Evolutionary conservation across 1,140 invertebrate genomes (phyloP), one percentile per base, ranked within the genome.

Genomic region (Carcinoscorpius rotundicauda): DNA sequence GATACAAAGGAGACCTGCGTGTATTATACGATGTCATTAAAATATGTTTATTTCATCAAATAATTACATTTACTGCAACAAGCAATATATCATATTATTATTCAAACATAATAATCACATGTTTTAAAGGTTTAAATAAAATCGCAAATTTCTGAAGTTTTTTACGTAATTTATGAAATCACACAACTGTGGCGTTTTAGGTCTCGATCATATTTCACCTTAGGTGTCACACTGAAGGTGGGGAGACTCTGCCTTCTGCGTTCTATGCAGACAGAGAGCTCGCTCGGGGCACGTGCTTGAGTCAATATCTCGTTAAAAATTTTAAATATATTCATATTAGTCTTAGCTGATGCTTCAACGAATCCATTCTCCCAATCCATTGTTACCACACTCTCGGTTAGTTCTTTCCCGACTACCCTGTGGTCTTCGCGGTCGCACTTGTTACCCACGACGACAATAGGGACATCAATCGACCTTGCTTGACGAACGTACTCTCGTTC

Each of bases 301-400:
- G 84, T 82, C 49, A 94, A 77, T 48, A 94, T 77, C 74, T 93
- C 91, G 73, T 93, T 91, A 77, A 80, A 80, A 51, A 79, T 76
- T 51, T 72, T 67, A n/a, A 70, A 65, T n/a, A 77, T 72, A 75
- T 92, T 91, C 29, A 83, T 75, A 75, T 91, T 90, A 5, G 88
- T 87, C 70, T 92, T 92, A 3, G 91, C 91, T 0, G 90, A 93
- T 1, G 87, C 83, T 75, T 92, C 88, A 0, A 93, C 88, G 75
- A 91, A 95, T 6, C 90, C 90, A 72, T 92, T 89, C 72, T 90
- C 87, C 91, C 91, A 95, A 72, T 92, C 88, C 3, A 87, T 84
- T 1, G 84, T 87, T 0, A 91, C 89, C 0, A 91, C 82, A 0
- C 87, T 88, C 76, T 91, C 88, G 3, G 87, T 88, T 61, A 84